Base-by-base conservation (phyloP, 2,113 vertebrate genomes). In the Cairina moschata region DNA sequence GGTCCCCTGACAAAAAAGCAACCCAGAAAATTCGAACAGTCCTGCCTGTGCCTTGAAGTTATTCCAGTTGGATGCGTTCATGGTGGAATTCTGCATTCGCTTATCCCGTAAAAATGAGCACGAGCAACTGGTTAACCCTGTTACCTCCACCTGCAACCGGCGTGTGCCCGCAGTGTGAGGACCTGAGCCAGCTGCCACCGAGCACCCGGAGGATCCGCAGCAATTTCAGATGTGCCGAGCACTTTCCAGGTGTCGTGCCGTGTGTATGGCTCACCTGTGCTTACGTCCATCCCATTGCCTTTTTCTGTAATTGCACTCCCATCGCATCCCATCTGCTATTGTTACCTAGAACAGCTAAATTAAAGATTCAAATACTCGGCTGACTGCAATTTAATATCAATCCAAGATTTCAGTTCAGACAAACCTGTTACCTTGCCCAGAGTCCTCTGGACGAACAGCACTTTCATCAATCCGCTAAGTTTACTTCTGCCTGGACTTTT, bases 1-100 rank as follows among this genome's bases (percentile, higher is more conserved):
- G 67, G 81, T 95, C 85, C 92, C 84, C 87, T 94, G 93, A 88
- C 13, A 8, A 92, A 14, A 8, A 91, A 59, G 78, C 83, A 94
- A 60, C 81, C 20, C 68, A 94, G 96, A 94, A 74, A 80, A 86
- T 54, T 29, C 29, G 72, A 83, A 62, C 14, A 58, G 46, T 18
- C 56, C 74, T 94, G 68, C n/a, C 62, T 56, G 1, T 14, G 38
- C 63, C 72, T 72, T 85, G 75, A 65, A 44, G 31, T 68, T 58
- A 66, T 38, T 88, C 63, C 58, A 52, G 17, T 1, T 73, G 72
- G 54, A 72, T 36, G 80, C 31, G 63, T 76, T 66, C 0, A 1
- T 9, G 76, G 63, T 0, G 0, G 67, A 50, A 76, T 80, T 83
- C 54, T 2, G 3, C 62, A 20, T 54, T 56, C 42, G 32, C 29